Evolutionary conservation across 1,140 invertebrate species (phyloP).

Genomic region (Apis dorsata): DNA sequence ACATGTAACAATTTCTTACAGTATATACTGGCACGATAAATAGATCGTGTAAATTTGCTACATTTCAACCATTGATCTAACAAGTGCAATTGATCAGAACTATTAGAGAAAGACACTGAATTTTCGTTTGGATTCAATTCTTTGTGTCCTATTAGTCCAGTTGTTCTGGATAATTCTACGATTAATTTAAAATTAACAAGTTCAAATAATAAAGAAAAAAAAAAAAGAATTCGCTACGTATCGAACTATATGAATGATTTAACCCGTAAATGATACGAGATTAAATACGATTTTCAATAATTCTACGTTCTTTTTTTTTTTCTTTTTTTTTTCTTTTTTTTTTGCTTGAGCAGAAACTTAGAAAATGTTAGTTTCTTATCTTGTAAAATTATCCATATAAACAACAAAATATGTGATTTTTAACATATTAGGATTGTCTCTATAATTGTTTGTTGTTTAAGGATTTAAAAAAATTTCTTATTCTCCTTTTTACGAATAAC

Average conservation of each 20-base stretch:
- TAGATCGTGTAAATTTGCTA: slow-evolving; percentile 44
- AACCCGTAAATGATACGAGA: slow-evolving; percentile 22
- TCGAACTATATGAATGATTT: slow-evolving; percentile 11
- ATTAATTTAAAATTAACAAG: slow-evolving; percentile 17
- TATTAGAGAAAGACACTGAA: slow-evolving; percentile 19
- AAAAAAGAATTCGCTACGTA: no score
- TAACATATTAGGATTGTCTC: slow-evolving; percentile 1
- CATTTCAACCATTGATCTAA: slow-evolving; percentile 49
- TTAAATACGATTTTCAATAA: neutral
- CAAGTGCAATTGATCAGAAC: slow-evolving; percentile 40
- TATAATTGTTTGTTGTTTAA: slow-evolving; percentile 23
- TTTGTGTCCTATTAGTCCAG: neutral
- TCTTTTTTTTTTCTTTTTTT: neutral
- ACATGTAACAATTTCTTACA: slow-evolving; percentile 54
- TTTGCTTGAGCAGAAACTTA: neutral
- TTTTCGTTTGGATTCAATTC: neutral
- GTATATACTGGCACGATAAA: slow-evolving; percentile 54
- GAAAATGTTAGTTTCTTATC: neutral
- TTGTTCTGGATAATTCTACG: slow-evolving; percentile 16
- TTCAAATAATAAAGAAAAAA: neutral
- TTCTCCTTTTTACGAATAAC: neutral
- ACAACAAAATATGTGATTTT: neutral
- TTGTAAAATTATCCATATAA: neutral
- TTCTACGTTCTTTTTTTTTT: neutral
- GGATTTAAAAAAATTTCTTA: slow-evolving; percentile 10